These are phyloP conservation scores for Catocala sponsa DNA, from an alignment of 2,888 invertebrate genomes.

Conservation along the genomic window DNA sequence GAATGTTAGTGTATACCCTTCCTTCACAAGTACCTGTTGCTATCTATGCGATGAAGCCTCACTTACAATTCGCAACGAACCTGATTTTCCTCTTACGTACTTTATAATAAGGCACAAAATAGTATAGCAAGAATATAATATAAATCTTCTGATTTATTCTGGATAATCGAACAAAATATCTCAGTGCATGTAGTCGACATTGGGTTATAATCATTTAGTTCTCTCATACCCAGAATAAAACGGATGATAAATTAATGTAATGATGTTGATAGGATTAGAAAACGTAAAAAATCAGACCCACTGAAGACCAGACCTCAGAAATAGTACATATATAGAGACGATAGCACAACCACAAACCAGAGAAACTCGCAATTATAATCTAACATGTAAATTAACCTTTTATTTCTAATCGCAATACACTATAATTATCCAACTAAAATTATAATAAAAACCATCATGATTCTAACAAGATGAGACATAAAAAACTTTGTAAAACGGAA, in stretches of 20 bases:
- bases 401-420: constrained; percentile 80
- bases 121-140: constrained; percentile 22
- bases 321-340: constrained; percentile 60
- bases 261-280: constrained; percentile 10
- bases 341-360: constrained; percentile 85
- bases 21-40: constrained; percentile 70
- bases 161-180: constrained; percentile 19
- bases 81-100: constrained; percentile 32
- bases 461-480: constrained; percentile 68
- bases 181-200: constrained; percentile 1
- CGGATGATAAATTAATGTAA: constrained; percentile 2
- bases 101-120: constrained; percentile 24
- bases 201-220: constrained; percentile 13
- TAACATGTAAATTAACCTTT: constrained; percentile 81
- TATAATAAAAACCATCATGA: constrained; percentile 73
- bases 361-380: constrained; percentile 81
- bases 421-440: constrained; percentile 81
- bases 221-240: constrained; percentile 37
- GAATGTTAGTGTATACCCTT: constrained; percentile 67
- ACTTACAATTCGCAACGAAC: constrained; percentile 34
- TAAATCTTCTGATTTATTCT: constrained; percentile 31
- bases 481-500: constrained; percentile 58
- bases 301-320: constrained; percentile 45
- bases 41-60: constrained; percentile 48
- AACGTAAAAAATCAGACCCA: constrained; percentile 43